These are phyloP conservation scores for Yponomeuta plumbellus DNA, from an alignment of 2,888 invertebrate genomes.

Conservation along the genomic window DNA sequence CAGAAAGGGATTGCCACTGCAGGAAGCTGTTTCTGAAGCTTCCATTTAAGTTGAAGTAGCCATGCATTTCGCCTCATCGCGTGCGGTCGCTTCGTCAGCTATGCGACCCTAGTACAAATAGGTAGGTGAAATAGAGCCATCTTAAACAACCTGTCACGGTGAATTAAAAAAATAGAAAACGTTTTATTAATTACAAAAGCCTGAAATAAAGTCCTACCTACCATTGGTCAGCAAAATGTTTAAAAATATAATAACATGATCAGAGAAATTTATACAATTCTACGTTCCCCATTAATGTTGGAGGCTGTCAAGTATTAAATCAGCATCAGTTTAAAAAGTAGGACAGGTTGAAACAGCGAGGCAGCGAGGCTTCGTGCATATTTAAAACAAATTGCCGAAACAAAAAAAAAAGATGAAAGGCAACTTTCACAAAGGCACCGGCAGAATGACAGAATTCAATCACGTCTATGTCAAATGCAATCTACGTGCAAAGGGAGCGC, in stretches of 20 bases:
- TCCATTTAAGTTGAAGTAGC: conserved; percentile 1
- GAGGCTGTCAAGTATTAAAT: no score
- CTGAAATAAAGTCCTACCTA: no score
- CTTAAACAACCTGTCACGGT: no score
- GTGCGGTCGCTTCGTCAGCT: conserved; percentile 8
- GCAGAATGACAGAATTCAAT: not conserved
- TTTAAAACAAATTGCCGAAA: not conserved
- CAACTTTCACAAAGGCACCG: not conserved
- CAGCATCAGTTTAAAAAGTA: not conserved
- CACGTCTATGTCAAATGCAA: conserved; percentile 3
- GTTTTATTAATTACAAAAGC: no score
- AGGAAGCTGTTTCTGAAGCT: conserved; percentile 8
- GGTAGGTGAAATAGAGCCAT: not conserved
- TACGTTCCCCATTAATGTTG: no score
- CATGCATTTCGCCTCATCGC: conserved; percentile 1
- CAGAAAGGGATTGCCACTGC: not conserved
- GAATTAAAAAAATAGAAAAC: no score
- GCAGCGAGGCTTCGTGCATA: not conserved
- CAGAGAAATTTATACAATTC: no score
- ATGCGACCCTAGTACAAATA: conserved; percentile 3
- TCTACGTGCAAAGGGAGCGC: not conserved
- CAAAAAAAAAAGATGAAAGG: not conserved
- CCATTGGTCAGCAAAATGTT: no score
- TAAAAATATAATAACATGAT: no score
- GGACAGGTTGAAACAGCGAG: not conserved